Evolutionary conservation across 2,888 invertebrate species (phyloP).

Genomic region (Sarcophaga variegata): DNA sequence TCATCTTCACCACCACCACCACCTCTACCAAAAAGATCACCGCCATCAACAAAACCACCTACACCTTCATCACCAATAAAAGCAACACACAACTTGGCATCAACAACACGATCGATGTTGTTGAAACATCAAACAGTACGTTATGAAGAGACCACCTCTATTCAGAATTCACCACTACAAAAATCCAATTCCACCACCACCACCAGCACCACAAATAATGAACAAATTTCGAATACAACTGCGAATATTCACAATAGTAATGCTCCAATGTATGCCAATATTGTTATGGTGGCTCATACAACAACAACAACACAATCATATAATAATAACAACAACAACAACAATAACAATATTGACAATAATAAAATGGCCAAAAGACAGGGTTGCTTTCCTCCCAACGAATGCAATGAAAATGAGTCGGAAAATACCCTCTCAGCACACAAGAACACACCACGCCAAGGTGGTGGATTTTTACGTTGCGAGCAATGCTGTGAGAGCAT

Average conservation of each 20-base stretch:
- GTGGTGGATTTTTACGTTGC: slow-evolving; percentile 72
- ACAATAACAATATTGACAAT: slow-evolving; percentile 49
- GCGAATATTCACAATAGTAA: slow-evolving; percentile 31
- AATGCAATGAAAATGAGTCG: slow-evolving; percentile 40
- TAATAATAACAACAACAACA: slow-evolving; percentile 56
- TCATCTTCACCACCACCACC: slow-evolving; percentile 31
- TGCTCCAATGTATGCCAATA: slow-evolving; percentile 50
- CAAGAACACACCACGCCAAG: slow-evolving; percentile 63
- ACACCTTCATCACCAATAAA: slow-evolving; percentile 14
- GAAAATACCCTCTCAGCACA: no score
- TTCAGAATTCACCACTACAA: slow-evolving; percentile 32
- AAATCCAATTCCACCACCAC: slow-evolving; percentile 14
- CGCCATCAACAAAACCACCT: neutral
- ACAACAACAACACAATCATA: slow-evolving; percentile 44
- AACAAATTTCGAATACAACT: slow-evolving; percentile 25
- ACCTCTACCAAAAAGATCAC: slow-evolving; percentile 1
- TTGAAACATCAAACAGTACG: slow-evolving; percentile 54
- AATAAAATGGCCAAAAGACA: slow-evolving; percentile 45
- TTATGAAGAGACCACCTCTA: slow-evolving; percentile 52
- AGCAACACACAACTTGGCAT: neutral
- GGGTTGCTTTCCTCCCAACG: slow-evolving; percentile 60
- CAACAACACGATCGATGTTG: slow-evolving; percentile 58
- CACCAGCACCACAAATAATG: slow-evolving; percentile 39
- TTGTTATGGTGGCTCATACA: slow-evolving; percentile 27
- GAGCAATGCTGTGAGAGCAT: slow-evolving; percentile 77